These are phyloP conservation scores for Anisognathus igniventris DNA, from an alignment of 2,797 vertebrate genomes.

Conservation along the genomic window DNA sequence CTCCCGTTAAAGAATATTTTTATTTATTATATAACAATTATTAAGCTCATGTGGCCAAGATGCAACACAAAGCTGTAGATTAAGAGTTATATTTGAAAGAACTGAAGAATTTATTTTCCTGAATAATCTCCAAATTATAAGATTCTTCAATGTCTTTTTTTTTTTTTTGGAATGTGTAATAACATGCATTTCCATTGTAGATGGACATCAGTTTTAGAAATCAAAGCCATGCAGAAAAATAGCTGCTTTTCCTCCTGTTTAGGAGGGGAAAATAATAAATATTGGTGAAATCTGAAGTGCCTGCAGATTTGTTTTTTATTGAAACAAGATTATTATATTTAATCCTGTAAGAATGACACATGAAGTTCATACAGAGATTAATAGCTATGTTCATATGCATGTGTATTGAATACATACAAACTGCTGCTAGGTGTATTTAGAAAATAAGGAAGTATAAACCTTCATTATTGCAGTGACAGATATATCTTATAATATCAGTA, in stretches of 20 bases:
- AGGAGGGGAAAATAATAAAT: background rate
- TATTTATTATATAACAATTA: background rate
- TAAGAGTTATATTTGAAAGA: background rate
- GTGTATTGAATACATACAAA: background rate
- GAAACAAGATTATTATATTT: background rate
- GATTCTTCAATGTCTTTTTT: background rate
- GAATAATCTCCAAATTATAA: background rate
- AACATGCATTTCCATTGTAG: background rate
- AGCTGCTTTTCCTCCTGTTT: background rate
- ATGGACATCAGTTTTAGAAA: background rate
- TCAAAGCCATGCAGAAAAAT: background rate
- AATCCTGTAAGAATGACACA: background rate
- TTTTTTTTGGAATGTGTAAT: background rate
- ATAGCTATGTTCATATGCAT: background rate
- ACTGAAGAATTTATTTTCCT: background rate
- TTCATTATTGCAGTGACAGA: background rate
- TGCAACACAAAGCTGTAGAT: background rate
- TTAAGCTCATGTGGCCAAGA: background rate
- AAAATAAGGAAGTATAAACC: background rate
- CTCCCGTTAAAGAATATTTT: background rate
- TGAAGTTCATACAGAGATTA: background rate
- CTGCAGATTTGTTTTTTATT: background rate
- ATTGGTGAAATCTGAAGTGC: background rate
- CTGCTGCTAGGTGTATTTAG: background rate
- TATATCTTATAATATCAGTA: background rate